Conservation (phyloP, 2,888 invertebrate genomes). For the Dynastes maya region DNA sequence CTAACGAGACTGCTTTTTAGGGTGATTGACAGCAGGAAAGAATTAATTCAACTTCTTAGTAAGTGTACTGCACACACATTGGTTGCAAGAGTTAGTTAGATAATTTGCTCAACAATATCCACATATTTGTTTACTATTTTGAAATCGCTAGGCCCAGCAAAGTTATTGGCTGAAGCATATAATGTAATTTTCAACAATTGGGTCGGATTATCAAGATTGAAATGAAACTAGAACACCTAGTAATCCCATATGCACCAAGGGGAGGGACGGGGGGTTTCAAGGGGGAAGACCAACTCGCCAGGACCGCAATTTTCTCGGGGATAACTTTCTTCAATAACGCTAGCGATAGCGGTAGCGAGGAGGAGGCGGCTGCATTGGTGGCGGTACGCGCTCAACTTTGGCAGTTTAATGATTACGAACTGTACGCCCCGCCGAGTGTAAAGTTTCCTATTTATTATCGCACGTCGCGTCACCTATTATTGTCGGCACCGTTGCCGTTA, state of each 20-base stretch:
- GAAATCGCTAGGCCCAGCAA: too few relatives aligned
- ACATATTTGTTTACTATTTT: too few relatives aligned
- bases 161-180: too few relatives aligned
- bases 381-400: slow-evolving; percentile 55
- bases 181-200: too few relatives aligned
- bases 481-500: slow-evolving; percentile 1
- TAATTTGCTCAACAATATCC: too few relatives aligned
- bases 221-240: not conserved
- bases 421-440: slow-evolving; percentile 53
- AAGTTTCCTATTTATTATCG: slow-evolving; percentile 56
- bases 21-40: too few relatives aligned
- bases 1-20: too few relatives aligned
- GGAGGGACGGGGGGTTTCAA: too few relatives aligned
- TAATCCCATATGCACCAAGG: not conserved
- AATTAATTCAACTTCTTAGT: too few relatives aligned
- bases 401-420: slow-evolving; percentile 58
- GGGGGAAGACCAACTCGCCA: slow-evolving; percentile 51
- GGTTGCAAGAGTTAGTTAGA: too few relatives aligned
- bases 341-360: not conserved
- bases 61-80: too few relatives aligned
- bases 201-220: too few relatives aligned
- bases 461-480: slow-evolving; percentile 15
- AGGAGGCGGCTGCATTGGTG: not conserved
- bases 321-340: slow-evolving; percentile 56
- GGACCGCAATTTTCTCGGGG: slow-evolving; percentile 59